These are phyloP conservation scores for Thymelicus acteon DNA, from an alignment of 2,888 invertebrate species.

Conservation along the genomic window DNA sequence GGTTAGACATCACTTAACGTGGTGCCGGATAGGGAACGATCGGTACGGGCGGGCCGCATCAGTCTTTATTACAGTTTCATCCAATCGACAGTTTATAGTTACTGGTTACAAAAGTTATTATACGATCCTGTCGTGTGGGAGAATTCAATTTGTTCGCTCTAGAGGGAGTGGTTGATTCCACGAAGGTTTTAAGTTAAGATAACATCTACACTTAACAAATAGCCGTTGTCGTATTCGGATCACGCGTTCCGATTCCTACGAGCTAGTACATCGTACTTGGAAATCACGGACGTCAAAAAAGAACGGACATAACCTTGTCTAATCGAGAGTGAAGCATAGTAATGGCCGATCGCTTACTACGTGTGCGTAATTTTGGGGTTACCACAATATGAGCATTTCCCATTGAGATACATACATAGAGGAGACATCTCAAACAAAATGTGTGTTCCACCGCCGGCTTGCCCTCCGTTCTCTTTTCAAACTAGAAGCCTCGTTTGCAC, in stretches of 20 bases:
- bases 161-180: conserved; percentile 64
- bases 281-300: no score
- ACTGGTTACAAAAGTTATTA: conserved; percentile 61
- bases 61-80: conserved; percentile 21
- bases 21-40: conserved; percentile 4
- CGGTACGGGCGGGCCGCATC: conserved; percentile 21
- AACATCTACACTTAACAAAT: conserved; percentile 65
- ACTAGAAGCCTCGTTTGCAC: no score
- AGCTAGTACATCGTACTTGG: conserved; percentile 78
- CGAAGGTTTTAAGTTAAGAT: conserved; percentile 63
- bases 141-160: conserved; percentile 72
- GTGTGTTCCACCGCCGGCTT: no score
- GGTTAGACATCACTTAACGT: conserved; percentile 22
- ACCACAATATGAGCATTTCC: no score
- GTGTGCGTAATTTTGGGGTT: no score
- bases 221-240: conserved; percentile 69
- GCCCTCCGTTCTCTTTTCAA: no score
- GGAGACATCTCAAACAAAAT: no score
- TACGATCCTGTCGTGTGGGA: conserved; percentile 49
- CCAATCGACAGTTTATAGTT: conserved; percentile 47
- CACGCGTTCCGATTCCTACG: conserved; percentile 78
- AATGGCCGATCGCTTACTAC: no score
- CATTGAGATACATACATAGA: no score
- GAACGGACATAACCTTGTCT: no score
- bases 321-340: no score